Evolutionary conservation across 2,797 vertebrate species (phyloP).

Genomic region (Meriones psammophilus): DNA sequence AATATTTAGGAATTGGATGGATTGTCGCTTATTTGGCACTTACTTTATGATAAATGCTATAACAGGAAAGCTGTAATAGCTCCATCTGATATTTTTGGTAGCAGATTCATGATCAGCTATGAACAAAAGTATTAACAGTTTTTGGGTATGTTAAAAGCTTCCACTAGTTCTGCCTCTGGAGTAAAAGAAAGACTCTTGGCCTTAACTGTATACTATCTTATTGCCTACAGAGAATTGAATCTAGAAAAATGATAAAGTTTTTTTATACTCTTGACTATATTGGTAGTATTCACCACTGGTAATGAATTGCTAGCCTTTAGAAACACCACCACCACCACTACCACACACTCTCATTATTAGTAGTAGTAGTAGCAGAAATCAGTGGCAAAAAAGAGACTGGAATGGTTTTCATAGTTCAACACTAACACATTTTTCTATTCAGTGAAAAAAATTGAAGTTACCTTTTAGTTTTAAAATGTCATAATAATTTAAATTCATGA

Average conservation of each 20-base stretch:
- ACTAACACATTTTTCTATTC: conserved; percentile 42
- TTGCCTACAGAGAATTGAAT: conserved; percentile 47
- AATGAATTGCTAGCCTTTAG: conserved; percentile 46
- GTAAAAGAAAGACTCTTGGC: neutral
- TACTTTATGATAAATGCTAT: conserved; percentile 44
- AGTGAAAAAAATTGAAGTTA: conserved; percentile 55
- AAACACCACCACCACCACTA: neutral
- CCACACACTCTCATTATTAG: too few relatives aligned
- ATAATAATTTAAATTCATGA: conserved; percentile 14
- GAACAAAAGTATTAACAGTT: conserved; percentile 37
- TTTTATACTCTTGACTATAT: conserved; percentile 14
- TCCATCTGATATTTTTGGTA: conserved; percentile 28
- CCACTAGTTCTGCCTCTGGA: conserved; percentile 30
- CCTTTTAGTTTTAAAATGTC: conserved; percentile 65
- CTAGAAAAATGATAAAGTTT: conserved; percentile 20
- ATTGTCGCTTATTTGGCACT: conserved; percentile 26
- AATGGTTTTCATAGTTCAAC: conserved; percentile 52
- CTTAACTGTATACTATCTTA: conserved; percentile 9
- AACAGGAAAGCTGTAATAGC: conserved; percentile 13
- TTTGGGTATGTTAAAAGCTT: conserved; percentile 51
- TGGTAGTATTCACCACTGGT: conserved; percentile 50
- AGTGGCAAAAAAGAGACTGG: conserved; percentile 39
- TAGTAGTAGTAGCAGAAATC: neutral
- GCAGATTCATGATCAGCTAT: conserved; percentile 50
- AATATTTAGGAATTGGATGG: conserved; percentile 59